phyloP scores from a whole-genome alignment of 2,113 vertebrate genomes.

The Acanthisitta chloris region DNA sequence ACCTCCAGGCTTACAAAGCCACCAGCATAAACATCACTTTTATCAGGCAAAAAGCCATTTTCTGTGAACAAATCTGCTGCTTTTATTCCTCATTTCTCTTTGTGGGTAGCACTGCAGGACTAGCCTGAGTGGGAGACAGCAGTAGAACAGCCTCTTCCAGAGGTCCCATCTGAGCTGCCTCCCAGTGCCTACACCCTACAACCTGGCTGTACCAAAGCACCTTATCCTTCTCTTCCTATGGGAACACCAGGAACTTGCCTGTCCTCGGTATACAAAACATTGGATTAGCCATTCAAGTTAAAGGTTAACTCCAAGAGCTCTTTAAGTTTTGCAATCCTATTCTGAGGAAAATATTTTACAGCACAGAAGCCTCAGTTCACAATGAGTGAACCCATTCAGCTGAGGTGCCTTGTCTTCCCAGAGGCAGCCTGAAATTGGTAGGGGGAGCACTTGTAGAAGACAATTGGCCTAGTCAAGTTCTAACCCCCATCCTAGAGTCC shows the following conservation, averaged over 20 bases:
- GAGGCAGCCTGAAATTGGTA: background rate
- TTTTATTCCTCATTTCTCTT: background rate
- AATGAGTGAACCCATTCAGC: background rate
- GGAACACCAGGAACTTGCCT: background rate
- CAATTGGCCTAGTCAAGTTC: background rate
- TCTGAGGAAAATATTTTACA: background rate
- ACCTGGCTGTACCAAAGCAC: background rate
- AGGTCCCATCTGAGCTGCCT: background rate
- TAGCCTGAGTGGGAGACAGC: background rate
- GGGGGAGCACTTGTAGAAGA: background rate
- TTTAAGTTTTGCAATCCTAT: background rate
- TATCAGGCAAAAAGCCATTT: background rate
- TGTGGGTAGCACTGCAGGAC: background rate
- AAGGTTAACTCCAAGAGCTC: slow-evolving; percentile 17
- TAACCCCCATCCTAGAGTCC: background rate
- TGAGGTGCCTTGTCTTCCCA: background rate
- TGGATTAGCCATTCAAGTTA: slow-evolving; percentile 8
- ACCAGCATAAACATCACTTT: background rate
- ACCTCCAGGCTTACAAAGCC: background rate
- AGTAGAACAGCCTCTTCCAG: background rate
- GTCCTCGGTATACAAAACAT: background rate
- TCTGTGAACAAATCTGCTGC: background rate
- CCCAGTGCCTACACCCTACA: background rate
- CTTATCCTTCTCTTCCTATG: background rate
- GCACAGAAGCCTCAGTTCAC: background rate